phyloP scores from a whole-genome alignment of 2,888 invertebrate species.

The Euclidia mi region DNA sequence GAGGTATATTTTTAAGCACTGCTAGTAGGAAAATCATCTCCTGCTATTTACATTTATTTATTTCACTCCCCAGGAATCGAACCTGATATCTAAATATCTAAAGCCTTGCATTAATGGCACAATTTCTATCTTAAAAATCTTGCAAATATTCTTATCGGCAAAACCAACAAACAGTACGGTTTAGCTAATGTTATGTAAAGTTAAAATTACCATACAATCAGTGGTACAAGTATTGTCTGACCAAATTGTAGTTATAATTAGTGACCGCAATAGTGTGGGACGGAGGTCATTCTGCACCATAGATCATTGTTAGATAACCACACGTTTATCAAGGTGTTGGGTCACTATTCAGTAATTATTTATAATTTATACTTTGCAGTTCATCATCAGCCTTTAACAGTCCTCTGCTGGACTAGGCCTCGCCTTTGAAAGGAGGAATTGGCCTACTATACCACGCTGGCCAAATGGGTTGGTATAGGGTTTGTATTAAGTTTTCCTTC shows the following conservation, averaged over 20 bases:
- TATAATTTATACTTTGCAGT: too few species aligned
- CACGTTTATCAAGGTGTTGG: background rate
- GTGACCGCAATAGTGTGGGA: slow-evolving; percentile 14
- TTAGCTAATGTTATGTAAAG: slow-evolving; percentile 33
- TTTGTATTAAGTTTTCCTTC: too few species aligned
- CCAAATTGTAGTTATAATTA: slow-evolving; percentile 41
- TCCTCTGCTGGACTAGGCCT: too few species aligned
- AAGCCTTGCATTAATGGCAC: background rate
- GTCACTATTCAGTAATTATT: background rate
- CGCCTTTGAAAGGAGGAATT: too few species aligned
- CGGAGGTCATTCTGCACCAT: slow-evolving; percentile 9
- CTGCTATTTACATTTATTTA: too few species aligned
- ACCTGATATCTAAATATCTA: too few species aligned
- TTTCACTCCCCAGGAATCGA: too few species aligned
- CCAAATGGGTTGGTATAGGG: too few species aligned
- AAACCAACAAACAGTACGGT: slow-evolving; percentile 8
- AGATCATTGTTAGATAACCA: background rate
- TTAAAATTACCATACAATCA: slow-evolving; percentile 52
- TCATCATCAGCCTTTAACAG: too few species aligned
- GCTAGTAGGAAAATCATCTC: too few species aligned
- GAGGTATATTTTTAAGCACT: too few species aligned
- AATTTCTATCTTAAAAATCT: slow-evolving; percentile 10
- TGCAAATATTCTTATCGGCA: background rate
- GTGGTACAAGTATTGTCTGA: slow-evolving; percentile 18
- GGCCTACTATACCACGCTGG: too few species aligned